Evolutionary conservation across 1,140 invertebrate genomes (phyloP), one percentile per base, ranked within the genome.

Genomic region (Sminthurinus signatus): DNA sequence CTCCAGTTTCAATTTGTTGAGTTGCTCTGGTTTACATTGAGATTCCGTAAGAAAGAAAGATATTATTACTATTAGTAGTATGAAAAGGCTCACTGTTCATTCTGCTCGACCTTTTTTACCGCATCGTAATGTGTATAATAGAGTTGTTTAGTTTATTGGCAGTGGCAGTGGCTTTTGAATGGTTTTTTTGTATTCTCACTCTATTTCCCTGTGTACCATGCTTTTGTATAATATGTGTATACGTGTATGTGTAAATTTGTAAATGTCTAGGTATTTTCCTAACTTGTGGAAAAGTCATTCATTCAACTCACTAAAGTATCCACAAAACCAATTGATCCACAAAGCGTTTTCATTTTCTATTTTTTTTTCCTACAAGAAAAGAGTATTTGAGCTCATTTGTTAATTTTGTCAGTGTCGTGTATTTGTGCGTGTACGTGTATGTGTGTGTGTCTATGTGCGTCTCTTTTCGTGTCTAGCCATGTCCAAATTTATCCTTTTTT

Each of bases 101-200:
- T 48, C 44, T 25, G 44, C 57, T 54, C 43, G 51, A 36, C 52
- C 61, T 62, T 56, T 56, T 62, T 39, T 36, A 62, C 61, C 61
- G 42, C 61, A 62, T 62, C 51, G 39, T 56, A 36, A 42, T 56
- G 19, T 56, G 50, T 32, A 62, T 62, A 62, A 62, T 62, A 55
- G 52, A 62, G 61, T 55, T 62, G 61, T 62, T 62, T 62, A 62
- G 61, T 62, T 62, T 62, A 62, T 62, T 55, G 61, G 61, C 25
- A 52, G 19, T 29, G 28, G 21, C 44, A n/a, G 8, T 39, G 8
- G 8, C 36, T 39, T 39, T 39, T 39, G 17, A 39, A 39, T 10
- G 8, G 58, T 48, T 60, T 46, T 56, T 43, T 28, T 52, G 19
- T 28, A 56, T 43, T 55, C 56, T 55, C 61, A 43, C 61, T 46